Conservation (phyloP, 2,113 vertebrate genomes). For the Passer domesticus region DNA sequence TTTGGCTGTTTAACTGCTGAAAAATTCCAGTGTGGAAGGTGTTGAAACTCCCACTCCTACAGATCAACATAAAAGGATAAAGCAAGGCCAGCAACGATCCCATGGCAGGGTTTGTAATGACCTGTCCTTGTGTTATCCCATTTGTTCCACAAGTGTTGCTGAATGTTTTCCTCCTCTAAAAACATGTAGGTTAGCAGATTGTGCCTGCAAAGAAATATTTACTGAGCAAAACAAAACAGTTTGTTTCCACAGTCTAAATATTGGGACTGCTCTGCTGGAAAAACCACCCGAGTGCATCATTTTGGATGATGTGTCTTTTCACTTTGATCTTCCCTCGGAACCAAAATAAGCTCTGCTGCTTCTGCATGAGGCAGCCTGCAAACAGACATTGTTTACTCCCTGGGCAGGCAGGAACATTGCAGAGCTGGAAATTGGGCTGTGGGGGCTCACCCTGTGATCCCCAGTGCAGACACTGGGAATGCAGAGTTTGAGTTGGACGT, state of each 20-base stretch:
- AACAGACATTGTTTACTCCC: background rate
- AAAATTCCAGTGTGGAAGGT: background rate
- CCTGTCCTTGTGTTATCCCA: background rate
- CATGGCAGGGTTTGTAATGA: background rate
- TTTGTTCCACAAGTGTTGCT: background rate
- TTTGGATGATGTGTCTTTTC: background rate
- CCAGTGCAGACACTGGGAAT: rapidly evolving
- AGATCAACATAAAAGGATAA: background rate
- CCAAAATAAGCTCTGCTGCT: background rate
- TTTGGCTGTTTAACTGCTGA: background rate
- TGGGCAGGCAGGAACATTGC: background rate
- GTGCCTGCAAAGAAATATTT: background rate
- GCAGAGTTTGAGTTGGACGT: rapidly evolving
- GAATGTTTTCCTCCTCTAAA: background rate
- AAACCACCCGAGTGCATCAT: background rate
- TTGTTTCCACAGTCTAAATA: background rate
- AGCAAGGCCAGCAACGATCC: background rate
- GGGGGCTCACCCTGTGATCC: background rate
- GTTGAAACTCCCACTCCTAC: background rate
- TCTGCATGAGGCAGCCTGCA: background rate
- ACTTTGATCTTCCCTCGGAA: background rate
- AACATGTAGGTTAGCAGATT: background rate
- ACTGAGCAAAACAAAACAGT: background rate
- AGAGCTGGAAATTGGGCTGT: background rate
- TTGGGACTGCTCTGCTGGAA: background rate